Evolutionary conservation across 2,888 invertebrate species (phyloP).

Genomic region (Leptinotarsa juncta): DNA sequence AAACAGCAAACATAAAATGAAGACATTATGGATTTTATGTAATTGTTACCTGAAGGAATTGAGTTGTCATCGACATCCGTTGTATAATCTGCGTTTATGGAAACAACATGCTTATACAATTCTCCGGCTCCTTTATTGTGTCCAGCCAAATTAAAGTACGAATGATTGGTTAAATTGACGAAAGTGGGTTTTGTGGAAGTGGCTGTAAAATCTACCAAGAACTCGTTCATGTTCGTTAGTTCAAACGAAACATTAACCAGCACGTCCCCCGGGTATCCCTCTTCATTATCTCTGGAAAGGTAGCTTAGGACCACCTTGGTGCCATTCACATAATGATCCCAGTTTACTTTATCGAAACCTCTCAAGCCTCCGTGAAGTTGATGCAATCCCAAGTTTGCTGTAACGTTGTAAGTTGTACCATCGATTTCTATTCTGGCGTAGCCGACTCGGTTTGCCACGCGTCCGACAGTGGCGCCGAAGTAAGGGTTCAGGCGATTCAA

Average conservation of each 20-base stretch:
- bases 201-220: conserved; percentile 81
- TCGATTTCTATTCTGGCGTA: conserved; percentile 78
- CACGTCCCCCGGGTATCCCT: conserved; percentile 90
- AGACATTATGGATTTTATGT: conserved; percentile 10
- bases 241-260: conserved; percentile 77
- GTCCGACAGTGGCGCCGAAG: conserved; percentile 89
- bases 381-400: conserved; percentile 76
- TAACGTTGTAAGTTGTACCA: conserved; percentile 76
- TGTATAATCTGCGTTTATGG: conserved; percentile 81
- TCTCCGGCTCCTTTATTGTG: conserved; percentile 78
- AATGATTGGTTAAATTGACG: conserved; percentile 88
- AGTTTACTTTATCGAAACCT: conserved; percentile 84
- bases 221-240: conserved; percentile 78
- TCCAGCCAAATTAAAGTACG: conserved; percentile 94
- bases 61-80: conserved; percentile 78
- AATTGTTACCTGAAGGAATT: conserved; percentile 76
- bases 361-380: conserved; percentile 86
- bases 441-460: conserved; percentile 85
- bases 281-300: conserved; percentile 81
- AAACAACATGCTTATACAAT: conserved; percentile 77
- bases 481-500: conserved; percentile 78
- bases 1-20: neutral
- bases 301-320: conserved; percentile 79
- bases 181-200: conserved; percentile 83
- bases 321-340: conserved; percentile 74